phyloP scores from a whole-genome alignment of 2,113 vertebrate genomes.

The Lanius collurio region DNA sequence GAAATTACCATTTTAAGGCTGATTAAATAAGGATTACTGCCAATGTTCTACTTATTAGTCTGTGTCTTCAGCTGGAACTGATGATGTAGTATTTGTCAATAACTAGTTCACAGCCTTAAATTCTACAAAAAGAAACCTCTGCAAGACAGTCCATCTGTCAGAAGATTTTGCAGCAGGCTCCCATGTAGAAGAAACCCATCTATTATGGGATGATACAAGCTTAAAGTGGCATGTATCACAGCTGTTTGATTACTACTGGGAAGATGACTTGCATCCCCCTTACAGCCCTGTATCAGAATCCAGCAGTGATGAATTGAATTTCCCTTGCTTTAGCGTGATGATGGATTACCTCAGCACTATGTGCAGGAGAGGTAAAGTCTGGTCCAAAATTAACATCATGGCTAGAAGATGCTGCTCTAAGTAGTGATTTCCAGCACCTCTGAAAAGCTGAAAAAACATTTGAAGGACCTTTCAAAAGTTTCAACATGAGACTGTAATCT shows the following conservation, averaged over 20 bases:
- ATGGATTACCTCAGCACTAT: constrained; percentile 73
- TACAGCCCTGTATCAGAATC: constrained; percentile 70
- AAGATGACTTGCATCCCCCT: constrained; percentile 72
- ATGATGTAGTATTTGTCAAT: constrained; percentile 84
- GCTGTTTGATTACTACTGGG: constrained; percentile 79
- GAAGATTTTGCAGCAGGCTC: constrained; percentile 68
- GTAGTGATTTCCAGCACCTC: constrained; percentile 3
- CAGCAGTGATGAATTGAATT: constrained; percentile 78
- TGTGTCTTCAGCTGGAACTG: constrained; percentile 82
- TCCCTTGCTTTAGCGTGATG: constrained; percentile 67
- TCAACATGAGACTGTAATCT: not conserved
- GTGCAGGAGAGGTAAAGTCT: constrained; percentile 63
- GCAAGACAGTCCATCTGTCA: constrained; percentile 74
- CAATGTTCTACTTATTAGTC: constrained; percentile 85
- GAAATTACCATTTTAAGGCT: constrained; percentile 84
- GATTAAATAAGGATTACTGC: constrained; percentile 86
- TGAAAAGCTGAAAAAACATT: not conserved
- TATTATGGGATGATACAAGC: constrained; percentile 75
- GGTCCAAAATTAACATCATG: constrained; percentile 71
- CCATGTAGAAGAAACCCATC: constrained; percentile 71
- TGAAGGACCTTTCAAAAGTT: constrained; percentile 3
- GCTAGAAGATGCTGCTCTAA: constrained; percentile 38
- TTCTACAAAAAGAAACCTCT: constrained; percentile 72
- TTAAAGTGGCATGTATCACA: constrained; percentile 79
- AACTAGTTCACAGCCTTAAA: constrained; percentile 79